Base-by-base conservation (phyloP, 2,797 vertebrate genomes). In the Xiphorhynchus erythropygius region DNA sequence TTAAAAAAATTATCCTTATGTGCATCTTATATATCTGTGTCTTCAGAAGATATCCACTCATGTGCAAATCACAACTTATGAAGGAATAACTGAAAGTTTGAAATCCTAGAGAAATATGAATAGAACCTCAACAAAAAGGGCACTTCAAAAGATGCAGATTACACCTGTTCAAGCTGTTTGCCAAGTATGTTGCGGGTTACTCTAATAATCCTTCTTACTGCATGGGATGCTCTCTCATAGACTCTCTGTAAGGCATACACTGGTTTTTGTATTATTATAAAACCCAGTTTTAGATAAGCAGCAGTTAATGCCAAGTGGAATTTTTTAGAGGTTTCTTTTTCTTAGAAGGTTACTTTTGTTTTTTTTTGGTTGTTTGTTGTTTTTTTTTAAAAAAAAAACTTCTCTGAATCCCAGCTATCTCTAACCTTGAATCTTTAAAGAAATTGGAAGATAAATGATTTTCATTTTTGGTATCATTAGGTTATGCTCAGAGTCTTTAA, bases 121-220 rank as follows among this genome's bases (percentile, higher is more conserved):
- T 8, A 83, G 50, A 91, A 44, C 12, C 52, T 91, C 73, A 84
- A 53, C 25, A 84, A 88, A 95, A 89, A 93, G 81, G 73, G 57
- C 28, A 63, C 81, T 88, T 79, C 35, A 87, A 90, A 94, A 95
- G 53, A 89, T 65, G 73, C 46, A 96, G 39, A 97, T 93, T 96
- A 96, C 92, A 97, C 90, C 96, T 94, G 91, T 52, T 90, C 83
- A 87, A 94, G 64, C 53, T 94, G 52, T 85, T 96, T 94, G 67
- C 63, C 84, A 96, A 96, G 49, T 64, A 94, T 81, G 84, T 49
- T 16, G 17, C 74, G 85, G 41, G 49, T 82, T 87, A 73, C 69
- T 47, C 24, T 91, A 96, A 92, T 87, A 96, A 95, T 95, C 67
- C 91, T 92, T 84, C 80, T 91, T 88, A 78, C 33, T 91, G 77